These are phyloP conservation scores for Emydocephalus ijimae DNA, from an alignment of 2,113 vertebrate genomes.

Conservation along the genomic window DNA sequence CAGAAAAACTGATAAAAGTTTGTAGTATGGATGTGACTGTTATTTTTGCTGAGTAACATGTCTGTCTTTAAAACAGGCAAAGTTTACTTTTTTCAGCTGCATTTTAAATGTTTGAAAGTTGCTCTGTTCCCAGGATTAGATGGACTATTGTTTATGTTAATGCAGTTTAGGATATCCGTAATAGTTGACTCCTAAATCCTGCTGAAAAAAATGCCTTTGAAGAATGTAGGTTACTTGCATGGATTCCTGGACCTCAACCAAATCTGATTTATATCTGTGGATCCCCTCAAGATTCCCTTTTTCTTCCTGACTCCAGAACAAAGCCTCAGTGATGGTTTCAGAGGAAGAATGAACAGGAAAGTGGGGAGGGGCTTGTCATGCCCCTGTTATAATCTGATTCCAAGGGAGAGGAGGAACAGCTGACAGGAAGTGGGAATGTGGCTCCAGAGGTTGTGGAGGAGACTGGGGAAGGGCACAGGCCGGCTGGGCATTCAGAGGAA, in stretches of 20 bases:
- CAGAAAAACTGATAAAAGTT: background rate
- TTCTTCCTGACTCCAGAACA: background rate
- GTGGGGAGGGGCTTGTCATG: too few relatives aligned
- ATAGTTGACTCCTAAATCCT: too few relatives aligned
- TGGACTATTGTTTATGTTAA: background rate
- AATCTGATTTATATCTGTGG: background rate
- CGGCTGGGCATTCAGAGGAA: too few relatives aligned
- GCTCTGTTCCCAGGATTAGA: background rate
- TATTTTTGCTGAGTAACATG: background rate
- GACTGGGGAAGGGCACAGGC: too few relatives aligned
- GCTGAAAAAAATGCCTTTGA: too few relatives aligned
- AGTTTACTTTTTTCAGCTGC: background rate
- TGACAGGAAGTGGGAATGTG: too few relatives aligned
- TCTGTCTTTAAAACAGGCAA: background rate
- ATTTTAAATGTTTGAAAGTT: background rate
- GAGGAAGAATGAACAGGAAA: background rate
- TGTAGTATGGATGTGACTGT: background rate
- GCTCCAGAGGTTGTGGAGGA: too few relatives aligned
- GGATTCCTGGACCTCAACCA: too few relatives aligned
- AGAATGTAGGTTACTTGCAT: too few relatives aligned
- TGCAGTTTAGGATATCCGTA: background rate
- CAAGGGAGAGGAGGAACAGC: too few relatives aligned
- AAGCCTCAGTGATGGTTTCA: background rate
- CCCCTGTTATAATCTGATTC: too few relatives aligned
- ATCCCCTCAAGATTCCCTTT: background rate